Conservation (phyloP, 2,797 vertebrate species). For the Chaunax sp. region DNA sequence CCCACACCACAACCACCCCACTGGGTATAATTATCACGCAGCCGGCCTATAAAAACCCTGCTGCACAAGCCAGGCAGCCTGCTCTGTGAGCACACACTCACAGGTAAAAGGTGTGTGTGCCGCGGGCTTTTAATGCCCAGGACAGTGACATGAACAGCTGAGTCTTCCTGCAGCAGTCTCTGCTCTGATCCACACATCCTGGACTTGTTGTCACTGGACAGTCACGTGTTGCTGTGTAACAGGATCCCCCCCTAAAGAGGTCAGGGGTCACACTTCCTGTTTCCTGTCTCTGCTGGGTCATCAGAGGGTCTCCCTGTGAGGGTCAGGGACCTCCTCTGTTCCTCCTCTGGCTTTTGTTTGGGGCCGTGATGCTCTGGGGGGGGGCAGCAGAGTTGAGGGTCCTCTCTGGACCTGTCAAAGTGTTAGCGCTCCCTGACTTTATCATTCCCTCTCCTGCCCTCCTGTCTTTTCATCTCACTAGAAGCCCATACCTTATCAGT, state of each 20-base stretch:
- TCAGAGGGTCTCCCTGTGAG: slow-evolving; percentile 80
- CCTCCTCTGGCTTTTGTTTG: slow-evolving; percentile 77
- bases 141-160: slow-evolving; percentile 29
- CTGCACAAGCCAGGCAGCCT: slow-evolving; percentile 50
- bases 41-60: slow-evolving; percentile 64
- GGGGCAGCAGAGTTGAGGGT: slow-evolving; percentile 44
- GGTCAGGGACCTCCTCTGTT: slow-evolving; percentile 78
- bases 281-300: slow-evolving; percentile 84
- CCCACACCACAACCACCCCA: slow-evolving; percentile 59
- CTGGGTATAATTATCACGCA: slow-evolving; percentile 79
- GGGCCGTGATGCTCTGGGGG: slow-evolving; percentile 30
- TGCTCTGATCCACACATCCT: slow-evolving; percentile 51
- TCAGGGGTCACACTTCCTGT: slow-evolving; percentile 85
- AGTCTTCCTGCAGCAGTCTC: slow-evolving; percentile 47
- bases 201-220: slow-evolving; percentile 59
- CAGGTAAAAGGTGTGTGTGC: slow-evolving; percentile 2
- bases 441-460: slow-evolving; percentile 34
- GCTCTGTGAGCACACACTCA: slow-evolving; percentile 5
- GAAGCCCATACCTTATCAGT: slow-evolving; percentile 9
- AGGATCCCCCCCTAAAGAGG: slow-evolving; percentile 60
- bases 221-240: slow-evolving; percentile 69
- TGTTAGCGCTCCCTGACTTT: slow-evolving; percentile 46
- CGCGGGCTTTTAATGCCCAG: slow-evolving; percentile 8
- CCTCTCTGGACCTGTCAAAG: slow-evolving; percentile 64
- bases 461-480: slow-evolving; percentile 26